These are phyloP conservation scores for Atta texana DNA, from an alignment of 1,140 invertebrate genomes.

Conservation along the genomic window DNA sequence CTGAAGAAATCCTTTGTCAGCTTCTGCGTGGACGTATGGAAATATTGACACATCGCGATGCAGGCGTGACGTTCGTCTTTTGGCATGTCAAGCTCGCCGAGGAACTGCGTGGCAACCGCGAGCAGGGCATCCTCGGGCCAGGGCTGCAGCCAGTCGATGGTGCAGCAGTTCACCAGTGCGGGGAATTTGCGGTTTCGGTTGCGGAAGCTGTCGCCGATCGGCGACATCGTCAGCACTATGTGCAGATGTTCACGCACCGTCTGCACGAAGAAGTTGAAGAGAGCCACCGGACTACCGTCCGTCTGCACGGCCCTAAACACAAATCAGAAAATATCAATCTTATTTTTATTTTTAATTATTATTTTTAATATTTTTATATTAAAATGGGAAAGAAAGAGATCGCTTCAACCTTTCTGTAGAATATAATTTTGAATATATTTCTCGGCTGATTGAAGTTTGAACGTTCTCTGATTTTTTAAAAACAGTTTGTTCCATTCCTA, in stretches of 20 bases:
- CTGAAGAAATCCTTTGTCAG: conserved; percentile 91
- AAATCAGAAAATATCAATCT: neutral
- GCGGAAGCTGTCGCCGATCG: conserved; percentile 94
- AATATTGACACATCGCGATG: conserved; percentile 95
- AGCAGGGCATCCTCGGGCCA: conserved; percentile 98
- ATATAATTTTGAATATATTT: too few species aligned
- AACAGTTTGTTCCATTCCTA: too few species aligned
- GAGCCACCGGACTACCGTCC: conserved; percentile 94
- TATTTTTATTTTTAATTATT: neutral
- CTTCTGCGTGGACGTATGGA: conserved; percentile 94
- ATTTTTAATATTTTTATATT: neutral
- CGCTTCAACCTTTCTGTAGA: too few species aligned
- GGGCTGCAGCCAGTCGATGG: conserved; percentile 98
- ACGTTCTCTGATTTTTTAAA: too few species aligned
- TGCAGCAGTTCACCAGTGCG: conserved; percentile 97
- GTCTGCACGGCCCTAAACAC: conserved; percentile 92
- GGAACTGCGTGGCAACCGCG: conserved; percentile 95
- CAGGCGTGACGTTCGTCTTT: conserved; percentile 90
- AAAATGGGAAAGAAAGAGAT: too few species aligned
- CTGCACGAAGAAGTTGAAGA: conserved; percentile 97
- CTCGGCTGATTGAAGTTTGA: too few species aligned
- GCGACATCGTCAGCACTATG: conserved; percentile 96
- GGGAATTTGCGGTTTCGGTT: conserved; percentile 96
- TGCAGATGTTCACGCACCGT: conserved; percentile 96
- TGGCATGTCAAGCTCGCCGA: conserved; percentile 93